Percentiles rank a stretch among this genome's conserved stretches.
phyloP scores from a whole-genome alignment of 1,140 invertebrate genomes.

The Drosophila sproati region DNA sequence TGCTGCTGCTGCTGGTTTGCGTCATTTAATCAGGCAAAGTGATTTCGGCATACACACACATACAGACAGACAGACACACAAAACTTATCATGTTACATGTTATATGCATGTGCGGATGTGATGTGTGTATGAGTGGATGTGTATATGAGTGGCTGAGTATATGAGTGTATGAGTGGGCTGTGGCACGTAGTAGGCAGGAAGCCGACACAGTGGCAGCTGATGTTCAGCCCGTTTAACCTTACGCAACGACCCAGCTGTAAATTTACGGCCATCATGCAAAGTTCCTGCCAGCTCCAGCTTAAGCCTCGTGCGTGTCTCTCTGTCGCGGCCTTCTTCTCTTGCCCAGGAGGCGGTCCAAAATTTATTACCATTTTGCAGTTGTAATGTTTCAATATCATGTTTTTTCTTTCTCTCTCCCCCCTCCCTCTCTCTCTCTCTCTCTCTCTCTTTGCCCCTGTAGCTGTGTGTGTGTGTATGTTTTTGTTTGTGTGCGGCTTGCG shows the following conservation, averaged over 20 bases:
- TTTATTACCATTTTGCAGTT: constrained; percentile 81
- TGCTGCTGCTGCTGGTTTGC: constrained; percentile 51
- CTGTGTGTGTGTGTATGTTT: constrained; percentile 20
- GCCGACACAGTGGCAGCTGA: constrained; percentile 62
- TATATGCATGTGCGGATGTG: constrained; percentile 33
- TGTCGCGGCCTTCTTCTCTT: constrained; percentile 15
- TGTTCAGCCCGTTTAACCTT: constrained; percentile 73
- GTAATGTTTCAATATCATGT: constrained; percentile 79
- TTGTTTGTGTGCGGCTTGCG: constrained; percentile 32
- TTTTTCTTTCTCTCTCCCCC: constrained; percentile 5
- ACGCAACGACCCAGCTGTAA: constrained; percentile 72
- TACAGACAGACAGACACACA: constrained; percentile 24
- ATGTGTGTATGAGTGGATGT: constrained; percentile 15
- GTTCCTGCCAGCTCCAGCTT: constrained; percentile 47
- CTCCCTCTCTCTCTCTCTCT: background rate
- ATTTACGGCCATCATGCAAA: constrained; percentile 74
- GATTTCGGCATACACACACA: constrained; percentile 55
- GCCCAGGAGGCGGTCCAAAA: constrained; percentile 51
- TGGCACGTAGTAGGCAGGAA: constrained; percentile 60
- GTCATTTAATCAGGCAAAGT: constrained; percentile 82
- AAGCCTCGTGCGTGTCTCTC: constrained; percentile 54
- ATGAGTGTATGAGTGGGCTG: constrained; percentile 11
- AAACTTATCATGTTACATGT: constrained; percentile 70
- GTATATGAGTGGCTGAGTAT: constrained; percentile 19
- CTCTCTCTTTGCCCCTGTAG: constrained; percentile 9